Base-by-base conservation (phyloP, 2,888 invertebrate genomes). In the Loripinus fragilis region DNA sequence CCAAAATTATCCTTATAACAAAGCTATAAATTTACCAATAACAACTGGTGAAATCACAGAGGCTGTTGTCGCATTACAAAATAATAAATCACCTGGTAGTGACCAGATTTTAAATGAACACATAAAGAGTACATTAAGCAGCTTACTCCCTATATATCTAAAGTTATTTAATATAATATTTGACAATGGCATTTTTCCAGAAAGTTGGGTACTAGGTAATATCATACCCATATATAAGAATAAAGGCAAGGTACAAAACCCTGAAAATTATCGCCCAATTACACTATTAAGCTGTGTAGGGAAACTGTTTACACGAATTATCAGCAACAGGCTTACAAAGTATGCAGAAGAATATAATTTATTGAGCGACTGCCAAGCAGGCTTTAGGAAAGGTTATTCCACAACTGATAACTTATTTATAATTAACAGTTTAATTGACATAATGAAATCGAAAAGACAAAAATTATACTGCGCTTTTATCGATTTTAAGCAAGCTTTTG, bases 171-270 rank as follows among this genome's bases (percentile, higher is more conserved):
- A 66, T 41, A n/a, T 64, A 30, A 55, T 76, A 30, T 33, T 76
- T 35, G 67, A 72, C 23, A 66, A 52, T 15, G 67, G 71, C n/a
- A 66, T 76, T 33, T 38, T 76, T 1, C 72, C 76, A 1, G 67
- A 76, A 35, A 25, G 41, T 10, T 67, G 72, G 72, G 25, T 72
- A 41, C 28, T 30, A 17, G 71, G 76, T 33, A 72, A 65, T 23
- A 76, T 72, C 38, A 66, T 50, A 52, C 76, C 76, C 25, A 76
- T 76, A 41, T 76, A 52, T 50, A 76, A 70, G 41, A 71, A 76
- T 17, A 76, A 71, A 71, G 76, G 76, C 0, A 45, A 35, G 30
- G 25, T 17, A 10, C n/a, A 35, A 12, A 65, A 71, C 28, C 76
- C 71, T n/a, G 66, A 50, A 25, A 76, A 76, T 50, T 76, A 71